These are phyloP conservation scores for Acanthurus tractus DNA, from an alignment of 2,797 vertebrate genomes.

Conservation along the genomic window DNA sequence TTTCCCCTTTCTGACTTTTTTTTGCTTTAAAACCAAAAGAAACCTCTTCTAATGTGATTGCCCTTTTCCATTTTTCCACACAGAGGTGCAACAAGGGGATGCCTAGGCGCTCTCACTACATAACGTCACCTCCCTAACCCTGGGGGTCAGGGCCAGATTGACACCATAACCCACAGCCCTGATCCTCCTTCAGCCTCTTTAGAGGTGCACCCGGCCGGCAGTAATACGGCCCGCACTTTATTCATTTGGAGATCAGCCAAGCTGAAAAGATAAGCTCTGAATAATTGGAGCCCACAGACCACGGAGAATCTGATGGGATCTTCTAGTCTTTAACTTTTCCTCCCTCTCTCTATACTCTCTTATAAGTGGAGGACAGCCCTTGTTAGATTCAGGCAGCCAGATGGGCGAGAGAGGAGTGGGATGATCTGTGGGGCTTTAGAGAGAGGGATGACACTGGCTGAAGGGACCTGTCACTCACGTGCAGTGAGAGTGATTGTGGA, in stretches of 20 bases:
- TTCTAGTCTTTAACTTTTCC: conserved; percentile 81
- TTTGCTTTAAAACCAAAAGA: conserved; percentile 74
- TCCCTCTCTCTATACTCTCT: conserved; percentile 74
- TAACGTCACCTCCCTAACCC: conserved; percentile 87
- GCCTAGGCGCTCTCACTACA: conserved; percentile 87
- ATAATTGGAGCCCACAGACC: conserved; percentile 94
- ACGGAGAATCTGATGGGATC: conserved; percentile 89
- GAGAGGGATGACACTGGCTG: conserved; percentile 80
- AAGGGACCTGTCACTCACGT: conserved; percentile 88
- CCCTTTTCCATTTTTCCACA: conserved; percentile 84
- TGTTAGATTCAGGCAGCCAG: conserved; percentile 87
- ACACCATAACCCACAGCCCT: conserved; percentile 90
- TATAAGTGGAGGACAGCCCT: conserved; percentile 79
- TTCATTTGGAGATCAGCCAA: conserved; percentile 90
- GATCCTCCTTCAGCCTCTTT: conserved; percentile 88
- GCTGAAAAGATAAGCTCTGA: conserved; percentile 97
- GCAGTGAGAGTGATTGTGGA: conserved; percentile 76
- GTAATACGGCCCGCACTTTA: conserved; percentile 91
- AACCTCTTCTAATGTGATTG: conserved; percentile 85
- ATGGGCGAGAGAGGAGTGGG: conserved; percentile 89
- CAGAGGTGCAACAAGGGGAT: conserved; percentile 78
- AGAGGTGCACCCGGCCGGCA: conserved; percentile 91
- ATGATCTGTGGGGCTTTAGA: conserved; percentile 83
- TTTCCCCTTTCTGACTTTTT: conserved; percentile 37
- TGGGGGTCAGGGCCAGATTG: conserved; percentile 89